Percentiles rank a stretch among this genome's conserved stretches.
Conservation (phyloP, 2,888 invertebrate species). For the Pocota personata region DNA sequence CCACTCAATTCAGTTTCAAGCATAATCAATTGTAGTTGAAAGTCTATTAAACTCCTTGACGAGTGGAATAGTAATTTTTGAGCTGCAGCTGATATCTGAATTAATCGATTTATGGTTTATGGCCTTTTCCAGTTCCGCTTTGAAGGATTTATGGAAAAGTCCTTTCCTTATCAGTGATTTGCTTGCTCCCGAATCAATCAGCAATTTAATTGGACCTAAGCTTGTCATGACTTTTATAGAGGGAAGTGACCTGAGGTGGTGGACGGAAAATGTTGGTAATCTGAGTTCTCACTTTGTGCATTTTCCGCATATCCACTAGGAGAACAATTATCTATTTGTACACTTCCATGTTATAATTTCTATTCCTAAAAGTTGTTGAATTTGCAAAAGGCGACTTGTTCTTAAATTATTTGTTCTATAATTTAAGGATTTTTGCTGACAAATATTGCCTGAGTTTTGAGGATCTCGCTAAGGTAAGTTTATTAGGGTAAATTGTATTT, state of each 20-base stretch:
- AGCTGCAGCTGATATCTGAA: too few species aligned
- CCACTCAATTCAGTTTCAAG: constrained; percentile 10
- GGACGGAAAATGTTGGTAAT: neutral
- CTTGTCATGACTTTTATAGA: constrained; percentile 13
- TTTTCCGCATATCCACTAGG: neutral
- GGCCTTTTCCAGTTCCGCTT: too few species aligned
- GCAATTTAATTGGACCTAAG: constrained; percentile 1
- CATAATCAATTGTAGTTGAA: too few species aligned
- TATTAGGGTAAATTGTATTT: neutral
- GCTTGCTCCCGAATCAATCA: constrained; percentile 24
- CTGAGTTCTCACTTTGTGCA: neutral
- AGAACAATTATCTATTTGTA: neutral
- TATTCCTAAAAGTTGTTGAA: neutral
- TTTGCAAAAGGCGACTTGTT: constrained; percentile 1
- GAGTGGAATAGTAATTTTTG: too few species aligned
- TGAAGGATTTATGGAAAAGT: too few species aligned
- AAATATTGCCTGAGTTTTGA: neutral
- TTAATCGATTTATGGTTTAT: too few species aligned
- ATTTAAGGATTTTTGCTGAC: neutral
- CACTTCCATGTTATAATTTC: constrained; percentile 10
- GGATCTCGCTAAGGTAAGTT: neutral
- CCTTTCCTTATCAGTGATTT: too few species aligned
- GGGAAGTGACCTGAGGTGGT: constrained; percentile 18
- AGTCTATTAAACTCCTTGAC: too few species aligned
- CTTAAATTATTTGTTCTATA: neutral